phyloP scores from a whole-genome alignment of 2,113 vertebrate species.

The Alethe castanea region DNA sequence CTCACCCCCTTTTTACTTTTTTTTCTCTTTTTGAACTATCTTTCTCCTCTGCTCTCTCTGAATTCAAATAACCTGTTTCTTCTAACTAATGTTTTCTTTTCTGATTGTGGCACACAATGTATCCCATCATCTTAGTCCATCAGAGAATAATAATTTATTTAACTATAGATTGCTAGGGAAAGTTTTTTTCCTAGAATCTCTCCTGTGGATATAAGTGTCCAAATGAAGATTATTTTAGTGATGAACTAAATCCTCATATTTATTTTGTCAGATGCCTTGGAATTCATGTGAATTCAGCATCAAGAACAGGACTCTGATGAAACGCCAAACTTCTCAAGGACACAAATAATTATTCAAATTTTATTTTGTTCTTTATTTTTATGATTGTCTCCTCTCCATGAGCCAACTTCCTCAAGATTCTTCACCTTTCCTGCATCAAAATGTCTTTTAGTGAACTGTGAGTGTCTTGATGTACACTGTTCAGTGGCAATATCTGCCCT shows the following conservation, averaged over 20 bases:
- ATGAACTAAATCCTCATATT: not conserved
- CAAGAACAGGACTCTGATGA: not conserved
- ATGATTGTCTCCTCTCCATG: not conserved
- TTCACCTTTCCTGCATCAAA: not conserved
- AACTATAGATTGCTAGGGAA: not conserved
- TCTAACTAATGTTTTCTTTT: not conserved
- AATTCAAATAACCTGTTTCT: not conserved
- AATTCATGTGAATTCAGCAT: not conserved
- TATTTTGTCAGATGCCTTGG: not conserved
- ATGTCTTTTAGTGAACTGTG: not conserved
- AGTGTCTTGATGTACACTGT: not conserved
- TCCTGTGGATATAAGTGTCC: not conserved
- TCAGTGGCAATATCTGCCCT: not conserved
- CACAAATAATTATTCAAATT: not conserved
- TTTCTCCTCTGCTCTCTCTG: not conserved
- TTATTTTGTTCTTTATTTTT: not conserved
- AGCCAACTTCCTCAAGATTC: not conserved
- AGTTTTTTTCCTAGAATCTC: not conserved
- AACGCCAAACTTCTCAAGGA: not conserved
- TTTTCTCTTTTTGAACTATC: not conserved
- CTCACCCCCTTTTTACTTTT: fast-evolving
- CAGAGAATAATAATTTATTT: not conserved
- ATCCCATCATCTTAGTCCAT: not conserved
- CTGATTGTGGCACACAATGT: not conserved
- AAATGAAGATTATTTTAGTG: not conserved